phyloP scores from a whole-genome alignment of 2,888 invertebrate species.

The Trachelus tabidus region DNA sequence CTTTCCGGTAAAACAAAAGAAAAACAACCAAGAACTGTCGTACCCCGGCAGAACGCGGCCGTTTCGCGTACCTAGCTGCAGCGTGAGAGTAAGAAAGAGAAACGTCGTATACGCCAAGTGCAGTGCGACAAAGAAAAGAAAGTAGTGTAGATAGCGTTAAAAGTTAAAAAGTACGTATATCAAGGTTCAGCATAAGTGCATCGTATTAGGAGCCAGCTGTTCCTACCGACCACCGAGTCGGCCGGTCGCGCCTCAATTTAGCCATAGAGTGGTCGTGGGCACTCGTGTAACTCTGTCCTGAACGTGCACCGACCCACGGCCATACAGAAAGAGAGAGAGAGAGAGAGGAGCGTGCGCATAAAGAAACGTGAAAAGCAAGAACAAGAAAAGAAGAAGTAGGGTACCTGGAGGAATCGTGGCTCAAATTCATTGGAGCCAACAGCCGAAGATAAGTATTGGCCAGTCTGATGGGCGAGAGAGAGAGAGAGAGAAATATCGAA shows the following conservation, averaged over 20 bases:
- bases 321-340: background rate
- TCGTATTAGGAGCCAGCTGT: background rate
- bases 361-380: background rate
- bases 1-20: background rate
- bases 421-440: no score
- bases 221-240: slow-evolving; percentile 1
- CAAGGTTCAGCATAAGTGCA: no score
- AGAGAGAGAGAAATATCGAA: no score
- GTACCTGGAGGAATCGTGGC: no score
- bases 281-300: no score
- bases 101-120: no score
- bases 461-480: background rate
- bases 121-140: no score
- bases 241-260: background rate
- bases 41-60: background rate
- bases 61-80: no score
- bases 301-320: background rate
- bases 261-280: background rate
- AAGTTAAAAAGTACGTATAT: no score
- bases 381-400: background rate
- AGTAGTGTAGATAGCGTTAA: no score
- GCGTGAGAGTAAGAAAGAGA: no score
- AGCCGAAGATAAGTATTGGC: no score
- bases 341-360: background rate
- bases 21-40: background rate